A percentile compares a stretch with the other conserved stretches of the same genome.
These are phyloP conservation scores for Saturnia japonica DNA, from an alignment of 2,888 invertebrate species.

Conservation along the genomic window DNA sequence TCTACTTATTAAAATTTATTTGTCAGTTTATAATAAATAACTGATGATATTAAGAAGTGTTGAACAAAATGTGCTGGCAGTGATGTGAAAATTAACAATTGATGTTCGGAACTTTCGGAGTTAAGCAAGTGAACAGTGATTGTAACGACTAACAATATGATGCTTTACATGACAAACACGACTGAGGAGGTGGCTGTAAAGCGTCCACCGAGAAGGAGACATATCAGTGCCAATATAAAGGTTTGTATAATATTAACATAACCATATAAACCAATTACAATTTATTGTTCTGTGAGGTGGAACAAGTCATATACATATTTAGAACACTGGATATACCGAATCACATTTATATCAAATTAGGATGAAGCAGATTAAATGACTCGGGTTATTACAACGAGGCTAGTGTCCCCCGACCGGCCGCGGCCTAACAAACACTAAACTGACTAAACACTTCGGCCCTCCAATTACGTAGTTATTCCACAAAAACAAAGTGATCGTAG, in stretches of 20 bases:
- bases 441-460: no score
- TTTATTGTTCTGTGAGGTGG: no score
- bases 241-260: conserved; percentile 39
- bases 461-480: no score
- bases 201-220: conserved; percentile 65
- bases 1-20: background rate
- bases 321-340: no score
- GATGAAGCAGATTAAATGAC: no score
- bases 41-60: conserved; percentile 10
- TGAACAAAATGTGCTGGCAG: background rate
- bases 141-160: conserved; percentile 48
- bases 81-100: conserved; percentile 1
- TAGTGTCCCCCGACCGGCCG: no score
- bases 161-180: conserved; percentile 68
- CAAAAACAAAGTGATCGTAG: no score
- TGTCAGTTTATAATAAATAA: background rate
- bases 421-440: no score
- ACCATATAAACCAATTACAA: no score
- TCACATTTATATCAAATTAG: no score
- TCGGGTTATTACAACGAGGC: no score
- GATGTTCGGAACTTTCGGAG: background rate
- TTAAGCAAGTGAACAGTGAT: background rate
- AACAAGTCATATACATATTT: no score
- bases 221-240: conserved; percentile 74
- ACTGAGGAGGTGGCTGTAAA: conserved; percentile 65